Base-by-base conservation (phyloP, 2,797 vertebrate genomes). In the Acestrorhynchus altus region DNA sequence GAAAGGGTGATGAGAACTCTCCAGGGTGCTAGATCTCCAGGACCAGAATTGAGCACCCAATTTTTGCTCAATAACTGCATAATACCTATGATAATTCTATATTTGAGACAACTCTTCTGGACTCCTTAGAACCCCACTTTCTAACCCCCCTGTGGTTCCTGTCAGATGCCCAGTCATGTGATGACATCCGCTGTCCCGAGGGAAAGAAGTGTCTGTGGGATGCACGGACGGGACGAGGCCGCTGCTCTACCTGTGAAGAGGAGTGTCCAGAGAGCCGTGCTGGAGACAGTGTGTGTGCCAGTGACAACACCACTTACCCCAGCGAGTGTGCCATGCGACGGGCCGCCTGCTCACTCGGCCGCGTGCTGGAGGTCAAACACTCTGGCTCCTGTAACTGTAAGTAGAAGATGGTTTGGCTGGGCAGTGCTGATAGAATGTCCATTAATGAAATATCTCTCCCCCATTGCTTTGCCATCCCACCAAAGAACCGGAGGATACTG, bases 331-430 rank as follows among this genome's bases (percentile, higher is more conserved):
- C 91, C 86, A 95, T 96, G 95, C 94, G 93, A 83, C 92, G 93
- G 77, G 93, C 94, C 8, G 94, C 95, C 87, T 96, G 95, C 86
- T 93, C 93, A 59, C 86, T 91, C 76, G 94, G 95, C 18, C 87
- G 93, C 80, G 90, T 95, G 85, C 90, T 96, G 86, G 95, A 96
- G 89, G 94, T 96, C 76, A 96, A 96, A 89, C 95, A 96, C 84
- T 88, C 92, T 0, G 95, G 95, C 87, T 95, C 94, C 89, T 96
- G 95, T 92, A 96, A 96, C 91, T 95, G 95, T 96, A 95, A 96
- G 95, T 95, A 92, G 84, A 82, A 84, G 87, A 92, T 84, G 87
- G 84, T 88, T 90, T 86, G 87, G 83, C 81, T 54, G 76, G 67
- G 89, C 89, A 20, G 4, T 40, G 5, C 69, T 39, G 22, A 13